Evolutionary conservation across 2,797 vertebrate species (phyloP).

Genomic region (Myotis myotis): DNA sequence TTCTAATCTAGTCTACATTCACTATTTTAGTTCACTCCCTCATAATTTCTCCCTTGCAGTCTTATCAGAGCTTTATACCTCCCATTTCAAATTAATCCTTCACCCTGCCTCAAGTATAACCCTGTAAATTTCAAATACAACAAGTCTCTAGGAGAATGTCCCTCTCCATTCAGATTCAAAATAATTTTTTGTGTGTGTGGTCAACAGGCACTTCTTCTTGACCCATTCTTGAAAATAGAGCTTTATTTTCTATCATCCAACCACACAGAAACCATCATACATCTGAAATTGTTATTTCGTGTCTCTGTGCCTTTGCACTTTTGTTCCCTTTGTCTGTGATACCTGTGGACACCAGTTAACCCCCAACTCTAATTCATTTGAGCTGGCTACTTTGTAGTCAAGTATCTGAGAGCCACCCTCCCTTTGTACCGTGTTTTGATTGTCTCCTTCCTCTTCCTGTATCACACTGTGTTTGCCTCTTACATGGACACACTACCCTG

Average conservation of each 20-base stretch:
- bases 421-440: neutral
- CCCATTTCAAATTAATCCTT: constrained; percentile 9
- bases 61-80: neutral
- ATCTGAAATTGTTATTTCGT: neutral
- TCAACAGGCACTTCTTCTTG: neutral
- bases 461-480: neutral
- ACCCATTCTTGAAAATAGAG: neutral
- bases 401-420: neutral
- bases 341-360: neutral
- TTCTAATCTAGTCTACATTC: neutral
- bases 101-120: neutral
- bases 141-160: neutral
- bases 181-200: neutral
- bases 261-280: neutral
- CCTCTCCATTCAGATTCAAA: neutral
- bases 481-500: neutral
- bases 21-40: neutral
- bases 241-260: neutral
- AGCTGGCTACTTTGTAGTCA: neutral
- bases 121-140: neutral
- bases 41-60: neutral
- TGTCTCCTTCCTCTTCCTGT: neutral
- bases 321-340: neutral
- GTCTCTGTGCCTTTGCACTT: neutral
- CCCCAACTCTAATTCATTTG: neutral